Evolutionary conservation across 1,140 invertebrate genomes (phyloP), one percentile per base, ranked within the genome.

Genomic region (Cecropterus lyciades): DNA sequence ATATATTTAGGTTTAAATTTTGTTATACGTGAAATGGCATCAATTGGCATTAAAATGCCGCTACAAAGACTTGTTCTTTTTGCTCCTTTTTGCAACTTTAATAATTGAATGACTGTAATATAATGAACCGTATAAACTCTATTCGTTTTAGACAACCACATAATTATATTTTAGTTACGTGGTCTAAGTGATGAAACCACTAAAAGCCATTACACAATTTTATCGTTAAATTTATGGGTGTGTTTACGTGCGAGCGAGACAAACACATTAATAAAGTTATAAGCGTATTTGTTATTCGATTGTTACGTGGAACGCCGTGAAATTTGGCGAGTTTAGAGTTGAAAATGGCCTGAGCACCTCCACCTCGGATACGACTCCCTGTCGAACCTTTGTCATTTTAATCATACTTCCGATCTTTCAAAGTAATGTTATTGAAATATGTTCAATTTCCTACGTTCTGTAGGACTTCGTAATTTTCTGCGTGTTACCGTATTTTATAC

Each of bases 391-490:
- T 89, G 88, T 91, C 88, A 91, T 89, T 89, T 87, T 91, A 89
- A 91, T 89, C 88, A 84, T 77, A 84, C 79, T 91, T 91, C 86
- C 84, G 85, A 91, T 91, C 88, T 89, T 89, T 85, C 84, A 84
- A 89, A 89, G 88, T 91, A 87, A 89, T 87, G 80, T 89, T 89
- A 91, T 91, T 91, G 88, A 91, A 89, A 91, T 91, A 91, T 91
- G 88, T 91, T 87, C 85, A 88, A 91, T 91, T 89, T 91, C 86
- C 86, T 85, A 79, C 72, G 69, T 80, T 84, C 78, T 67, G 75
- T 77, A 81, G 77, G 59, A 79, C 40, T 84, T 80, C 56, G 74
- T 84, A 80, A 89, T 85, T 87, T 81, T 80, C 69, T 69, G 67
- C 64, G 70, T 76, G 66, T 65, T 67, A 57, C 56, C 53, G 69